These are phyloP conservation scores for Tenualosa ilisha DNA, from an alignment of 2,797 vertebrate genomes.

Conservation along the genomic window DNA sequence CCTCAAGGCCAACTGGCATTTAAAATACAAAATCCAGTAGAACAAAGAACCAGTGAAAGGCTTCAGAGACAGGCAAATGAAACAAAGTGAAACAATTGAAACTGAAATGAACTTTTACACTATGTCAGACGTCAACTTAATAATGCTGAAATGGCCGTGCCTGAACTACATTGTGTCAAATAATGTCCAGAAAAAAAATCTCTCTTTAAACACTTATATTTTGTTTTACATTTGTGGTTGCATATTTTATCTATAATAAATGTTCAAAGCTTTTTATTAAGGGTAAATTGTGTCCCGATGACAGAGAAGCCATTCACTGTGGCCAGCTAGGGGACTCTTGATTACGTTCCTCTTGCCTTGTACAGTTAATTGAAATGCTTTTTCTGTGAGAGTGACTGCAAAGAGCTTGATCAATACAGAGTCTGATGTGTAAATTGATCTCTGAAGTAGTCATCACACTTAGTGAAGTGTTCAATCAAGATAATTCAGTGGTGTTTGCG, in stretches of 20 bases:
- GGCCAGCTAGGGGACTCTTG: conserved; percentile 41
- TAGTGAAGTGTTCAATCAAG: conserved; percentile 81
- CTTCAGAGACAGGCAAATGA: not conserved
- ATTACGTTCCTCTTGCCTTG: conserved; percentile 38
- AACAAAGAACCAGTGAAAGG: not conserved
- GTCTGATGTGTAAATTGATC: conserved; percentile 79
- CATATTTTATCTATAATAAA: not conserved
- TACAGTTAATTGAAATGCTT: conserved; percentile 74
- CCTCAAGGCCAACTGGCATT: conserved; percentile 28
- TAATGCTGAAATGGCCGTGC: not conserved
- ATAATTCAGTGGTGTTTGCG: conserved; percentile 76
- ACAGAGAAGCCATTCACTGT: not conserved
- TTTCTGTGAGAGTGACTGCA: conserved; percentile 70
- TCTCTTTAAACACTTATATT: no score
- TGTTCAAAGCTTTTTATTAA: not conserved
- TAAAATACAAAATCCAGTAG: conserved; percentile 20
- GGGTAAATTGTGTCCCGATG: not conserved
- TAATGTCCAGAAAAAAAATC: not conserved
- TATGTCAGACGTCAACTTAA: not conserved
- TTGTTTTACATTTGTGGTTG: not conserved
- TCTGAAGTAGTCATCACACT: conserved; percentile 63
- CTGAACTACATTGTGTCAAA: not conserved
- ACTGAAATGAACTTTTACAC: not conserved
- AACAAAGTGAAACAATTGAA: not conserved
- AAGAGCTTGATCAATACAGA: conserved; percentile 76